A percentile compares a stretch with the other conserved stretches of the same genome.
Evolutionary conservation across 2,797 vertebrate species (phyloP).

Genomic region (Anguilla anguilla): DNA sequence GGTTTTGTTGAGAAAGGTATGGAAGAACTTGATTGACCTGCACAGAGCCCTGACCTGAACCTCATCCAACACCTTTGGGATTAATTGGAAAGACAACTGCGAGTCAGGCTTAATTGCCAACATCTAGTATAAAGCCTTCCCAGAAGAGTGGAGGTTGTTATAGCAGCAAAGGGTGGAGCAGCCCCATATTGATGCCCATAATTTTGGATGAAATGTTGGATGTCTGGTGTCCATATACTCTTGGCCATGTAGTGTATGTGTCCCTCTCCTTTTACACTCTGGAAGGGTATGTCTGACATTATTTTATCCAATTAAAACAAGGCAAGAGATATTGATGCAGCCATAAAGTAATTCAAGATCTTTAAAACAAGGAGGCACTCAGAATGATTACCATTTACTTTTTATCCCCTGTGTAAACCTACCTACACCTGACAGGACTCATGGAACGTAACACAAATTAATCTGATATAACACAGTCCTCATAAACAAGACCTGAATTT

Average conservation of each 20-base stretch:
- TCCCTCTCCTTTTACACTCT: background rate
- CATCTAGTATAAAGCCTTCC: no score
- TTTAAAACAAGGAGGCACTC: background rate
- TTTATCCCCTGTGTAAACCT: background rate
- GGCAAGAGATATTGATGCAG: background rate
- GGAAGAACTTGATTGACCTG: no score
- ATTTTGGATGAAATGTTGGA: no score
- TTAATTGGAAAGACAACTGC: no score
- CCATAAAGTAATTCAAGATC: background rate
- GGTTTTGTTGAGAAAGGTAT: no score
- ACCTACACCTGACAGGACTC: background rate
- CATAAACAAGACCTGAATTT: background rate
- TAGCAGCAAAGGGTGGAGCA: no score
- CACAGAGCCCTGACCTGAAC: no score
- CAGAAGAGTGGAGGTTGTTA: no score
- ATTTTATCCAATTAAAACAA: background rate
- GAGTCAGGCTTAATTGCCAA: no score
- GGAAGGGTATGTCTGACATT: background rate
- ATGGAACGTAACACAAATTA: background rate
- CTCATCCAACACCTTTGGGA: no score
- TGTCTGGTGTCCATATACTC: no score
- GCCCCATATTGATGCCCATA: no score
- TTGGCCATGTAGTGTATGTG: background rate
- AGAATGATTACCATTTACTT: background rate
- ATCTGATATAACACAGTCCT: background rate